Evolutionary conservation across 1,140 invertebrate genomes (phyloP).

Genomic region (Drosophila littoralis): DNA sequence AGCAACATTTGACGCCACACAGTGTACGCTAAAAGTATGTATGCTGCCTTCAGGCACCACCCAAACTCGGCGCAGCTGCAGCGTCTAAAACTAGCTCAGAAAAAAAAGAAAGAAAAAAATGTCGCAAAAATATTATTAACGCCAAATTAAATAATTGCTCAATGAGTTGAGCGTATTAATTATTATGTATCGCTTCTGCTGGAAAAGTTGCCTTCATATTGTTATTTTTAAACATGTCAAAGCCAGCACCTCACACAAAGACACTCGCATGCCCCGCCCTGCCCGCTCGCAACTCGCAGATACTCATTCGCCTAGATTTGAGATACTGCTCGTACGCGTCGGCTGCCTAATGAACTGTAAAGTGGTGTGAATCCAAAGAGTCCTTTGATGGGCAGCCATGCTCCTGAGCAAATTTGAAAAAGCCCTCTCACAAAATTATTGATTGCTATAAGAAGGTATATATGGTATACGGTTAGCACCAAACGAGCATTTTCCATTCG

Average conservation of each 20-base stretch:
- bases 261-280: background rate
- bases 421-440: slow-evolving; percentile 53
- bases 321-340: slow-evolving; percentile 43
- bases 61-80: slow-evolving; percentile 6
- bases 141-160: slow-evolving; percentile 77
- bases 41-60: slow-evolving; percentile 1
- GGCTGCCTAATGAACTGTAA: slow-evolving; percentile 71
- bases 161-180: slow-evolving; percentile 63
- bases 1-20: slow-evolving; percentile 26
- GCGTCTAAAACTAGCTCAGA: slow-evolving; percentile 24
- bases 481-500: background rate
- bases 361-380: slow-evolving; percentile 73
- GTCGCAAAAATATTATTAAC: slow-evolving; percentile 64
- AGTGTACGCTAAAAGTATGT: slow-evolving; percentile 33
- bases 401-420: slow-evolving; percentile 19
- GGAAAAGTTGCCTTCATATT: slow-evolving; percentile 40
- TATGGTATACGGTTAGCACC: slow-evolving; percentile 15
- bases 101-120: slow-evolving; percentile 2
- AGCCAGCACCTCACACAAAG: slow-evolving; percentile 39
- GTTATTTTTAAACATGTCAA: slow-evolving; percentile 77
- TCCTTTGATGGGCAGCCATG: slow-evolving; percentile 62
- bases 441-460: slow-evolving; percentile 38
- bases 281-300: slow-evolving; percentile 2
- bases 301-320: slow-evolving; percentile 42
- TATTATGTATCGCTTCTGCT: slow-evolving; percentile 23